Evolutionary conservation across 2,113 vertebrate species (phyloP), one percentile per base, ranked within the genome.

Genomic region (Grammomys surdaster): DNA sequence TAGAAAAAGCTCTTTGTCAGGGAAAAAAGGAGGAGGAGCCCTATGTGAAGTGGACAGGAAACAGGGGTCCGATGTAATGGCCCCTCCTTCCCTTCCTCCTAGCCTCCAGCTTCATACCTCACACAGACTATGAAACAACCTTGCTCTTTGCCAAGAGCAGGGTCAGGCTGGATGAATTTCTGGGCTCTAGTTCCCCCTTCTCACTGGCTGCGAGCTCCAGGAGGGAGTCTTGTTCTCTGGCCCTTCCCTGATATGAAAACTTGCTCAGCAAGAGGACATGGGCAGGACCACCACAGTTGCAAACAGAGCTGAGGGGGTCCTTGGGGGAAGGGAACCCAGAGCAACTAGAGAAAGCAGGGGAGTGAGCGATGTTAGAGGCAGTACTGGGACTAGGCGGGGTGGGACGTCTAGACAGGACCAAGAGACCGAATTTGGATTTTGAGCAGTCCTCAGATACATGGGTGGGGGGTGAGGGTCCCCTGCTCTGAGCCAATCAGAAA

Each of bases 41-140:
- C 88, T 76, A 1, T 31, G 48, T 33, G 24, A 84, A 70, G 43
- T 19, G 0, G 80, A 90, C 60, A 94, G 94, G 58, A 92, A 92
- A 88, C 22, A 76, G 90, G 46, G 26, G 86, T 46, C 40, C 69
- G 58, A 88, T n/a, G 65, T 16, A 43, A 26, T 1, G 8, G 13
- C 43, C 80, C 24, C 73, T 60, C 10, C 63, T 36, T 60, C 60
- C 58, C 58, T 77, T 56, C 51, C n/a, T 90, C 70, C 90, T 70
- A 89, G 90, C 70, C 85, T 93, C 90, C 40, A 80, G 92, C 72
- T 96, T 88, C 67, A 85, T 91, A 90, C 90, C 76, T 58, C 69
- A 96, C 73, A 76, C 70, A 92, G 90, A 89, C 90, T 95, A 85
- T 95, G 97, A 96, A 97, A 95, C 93, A 91, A 95, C 76, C 60